phyloP scores from a whole-genome alignment of 2,888 invertebrate species.

The Caenorhabditis doughertyi region DNA sequence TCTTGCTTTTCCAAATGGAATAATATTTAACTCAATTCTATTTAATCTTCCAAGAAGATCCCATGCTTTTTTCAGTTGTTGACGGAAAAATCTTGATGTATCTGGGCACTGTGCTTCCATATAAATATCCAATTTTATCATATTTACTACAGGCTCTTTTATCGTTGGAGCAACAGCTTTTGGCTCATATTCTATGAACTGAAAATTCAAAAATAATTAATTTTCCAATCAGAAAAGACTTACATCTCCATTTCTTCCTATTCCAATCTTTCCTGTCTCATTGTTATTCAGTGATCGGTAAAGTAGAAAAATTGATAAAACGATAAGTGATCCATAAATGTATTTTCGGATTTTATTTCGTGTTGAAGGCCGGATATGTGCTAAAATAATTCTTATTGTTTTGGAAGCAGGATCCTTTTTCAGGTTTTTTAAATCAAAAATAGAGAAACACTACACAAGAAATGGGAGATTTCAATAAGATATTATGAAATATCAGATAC shows the following conservation, averaged over 20 bases:
- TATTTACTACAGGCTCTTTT: conserved; percentile 66
- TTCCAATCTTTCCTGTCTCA: neutral
- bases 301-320: conserved; percentile 50
- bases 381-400: conserved; percentile 48
- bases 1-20: conserved; percentile 82
- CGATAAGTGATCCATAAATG: conserved; percentile 68
- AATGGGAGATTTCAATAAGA: too few species aligned
- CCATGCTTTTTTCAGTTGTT: conserved; percentile 60
- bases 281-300: conserved; percentile 47
- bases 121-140: conserved; percentile 78
- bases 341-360: conserved; percentile 73
- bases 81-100: conserved; percentile 74
- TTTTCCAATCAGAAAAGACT: conserved; percentile 1
- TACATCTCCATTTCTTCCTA: conserved; percentile 52
- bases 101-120: conserved; percentile 83
- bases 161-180: neutral
- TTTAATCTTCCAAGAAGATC: conserved; percentile 68
- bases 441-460: too few species aligned
- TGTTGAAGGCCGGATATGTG: conserved; percentile 64
- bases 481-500: too few species aligned
- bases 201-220: conserved; percentile 29
- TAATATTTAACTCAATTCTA: conserved; percentile 76
- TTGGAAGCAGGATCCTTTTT: neutral
- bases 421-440: neutral
- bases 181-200: conserved; percentile 50